These are phyloP conservation scores for Orthonevra nobilis DNA, from an alignment of 2,888 invertebrate genomes.

Conservation along the genomic window DNA sequence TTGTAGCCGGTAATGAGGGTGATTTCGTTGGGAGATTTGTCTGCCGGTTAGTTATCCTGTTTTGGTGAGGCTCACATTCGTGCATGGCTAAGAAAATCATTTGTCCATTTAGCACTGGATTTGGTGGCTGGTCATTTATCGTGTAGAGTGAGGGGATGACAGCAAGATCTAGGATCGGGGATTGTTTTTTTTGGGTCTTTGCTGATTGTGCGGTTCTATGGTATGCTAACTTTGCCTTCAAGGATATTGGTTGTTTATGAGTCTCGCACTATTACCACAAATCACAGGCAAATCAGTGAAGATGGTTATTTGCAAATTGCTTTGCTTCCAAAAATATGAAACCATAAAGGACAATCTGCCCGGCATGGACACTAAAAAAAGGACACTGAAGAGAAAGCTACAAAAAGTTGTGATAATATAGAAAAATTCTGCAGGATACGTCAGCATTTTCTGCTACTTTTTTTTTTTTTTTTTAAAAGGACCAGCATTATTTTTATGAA, in stretches of 20 bases:
- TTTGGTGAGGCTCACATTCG: slow-evolving; percentile 42
- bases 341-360: slow-evolving; percentile 62
- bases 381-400: no score
- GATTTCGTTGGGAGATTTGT: slow-evolving; percentile 66
- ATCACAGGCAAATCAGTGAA: slow-evolving; percentile 47
- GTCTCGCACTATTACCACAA: slow-evolving; percentile 49
- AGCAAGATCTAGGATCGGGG: background rate
- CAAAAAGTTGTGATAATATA: slow-evolving; percentile 38
- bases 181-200: slow-evolving; percentile 28
- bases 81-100: slow-evolving; percentile 68
- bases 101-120: slow-evolving; percentile 69
- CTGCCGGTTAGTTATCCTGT: slow-evolving; percentile 69
- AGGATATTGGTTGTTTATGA: slow-evolving; percentile 68
- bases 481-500: slow-evolving; percentile 29
- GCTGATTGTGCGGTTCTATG: slow-evolving; percentile 49
- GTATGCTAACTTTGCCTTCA: slow-evolving; percentile 17
- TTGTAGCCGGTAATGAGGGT: slow-evolving; percentile 70
- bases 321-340: slow-evolving; percentile 57
- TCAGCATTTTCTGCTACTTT: slow-evolving; percentile 35
- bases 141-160: no score
- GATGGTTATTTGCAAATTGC: slow-evolving; percentile 67
- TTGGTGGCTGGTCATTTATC: slow-evolving; percentile 52
- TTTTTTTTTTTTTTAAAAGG: slow-evolving; percentile 14
- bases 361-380: slow-evolving; percentile 20
- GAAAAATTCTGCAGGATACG: slow-evolving; percentile 45